phyloP scores from a whole-genome alignment of 2,888 invertebrate genomes.

The Osmoderma eremita region DNA sequence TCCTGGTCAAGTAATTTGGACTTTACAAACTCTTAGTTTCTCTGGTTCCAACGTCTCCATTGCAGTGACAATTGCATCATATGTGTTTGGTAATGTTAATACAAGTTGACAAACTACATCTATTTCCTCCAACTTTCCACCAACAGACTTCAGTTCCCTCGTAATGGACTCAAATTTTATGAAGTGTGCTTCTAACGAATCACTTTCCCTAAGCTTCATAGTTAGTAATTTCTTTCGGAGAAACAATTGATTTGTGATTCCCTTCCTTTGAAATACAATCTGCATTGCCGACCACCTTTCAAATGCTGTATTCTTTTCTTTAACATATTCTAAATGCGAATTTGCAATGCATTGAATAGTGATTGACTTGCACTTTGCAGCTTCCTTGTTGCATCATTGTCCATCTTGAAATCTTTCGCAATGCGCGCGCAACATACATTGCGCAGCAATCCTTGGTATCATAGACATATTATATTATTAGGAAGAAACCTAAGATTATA shows the following conservation, averaged over 20 bases:
- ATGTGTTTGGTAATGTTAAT: constrained; percentile 41
- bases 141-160: constrained; percentile 38
- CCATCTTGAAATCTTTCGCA: too few species aligned
- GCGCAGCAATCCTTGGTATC: too few species aligned
- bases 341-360: constrained; percentile 32
- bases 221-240: constrained; percentile 39
- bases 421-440: too few species aligned
- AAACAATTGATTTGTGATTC: constrained; percentile 32
- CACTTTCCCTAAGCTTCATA: constrained; percentile 31
- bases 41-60: constrained; percentile 42
- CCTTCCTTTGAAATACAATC: constrained; percentile 40
- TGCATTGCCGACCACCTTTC: constrained; percentile 42
- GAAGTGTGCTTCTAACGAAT: constrained; percentile 37
- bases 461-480: too few species aligned
- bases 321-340: constrained; percentile 38
- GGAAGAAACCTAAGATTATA: too few species aligned
- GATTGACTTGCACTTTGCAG: constrained; percentile 29
- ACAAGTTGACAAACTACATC: constrained; percentile 41
- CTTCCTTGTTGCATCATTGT: background rate
- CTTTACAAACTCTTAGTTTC: constrained; percentile 37
- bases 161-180: constrained; percentile 39
- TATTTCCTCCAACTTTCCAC: constrained; percentile 39
- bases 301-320: constrained; percentile 40
- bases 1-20: constrained; percentile 31
- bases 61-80: constrained; percentile 43